Evolutionary conservation across 2,797 vertebrate genomes (phyloP), one percentile per base, ranked within the genome.

Genomic region (Pelochelys cantorii): DNA sequence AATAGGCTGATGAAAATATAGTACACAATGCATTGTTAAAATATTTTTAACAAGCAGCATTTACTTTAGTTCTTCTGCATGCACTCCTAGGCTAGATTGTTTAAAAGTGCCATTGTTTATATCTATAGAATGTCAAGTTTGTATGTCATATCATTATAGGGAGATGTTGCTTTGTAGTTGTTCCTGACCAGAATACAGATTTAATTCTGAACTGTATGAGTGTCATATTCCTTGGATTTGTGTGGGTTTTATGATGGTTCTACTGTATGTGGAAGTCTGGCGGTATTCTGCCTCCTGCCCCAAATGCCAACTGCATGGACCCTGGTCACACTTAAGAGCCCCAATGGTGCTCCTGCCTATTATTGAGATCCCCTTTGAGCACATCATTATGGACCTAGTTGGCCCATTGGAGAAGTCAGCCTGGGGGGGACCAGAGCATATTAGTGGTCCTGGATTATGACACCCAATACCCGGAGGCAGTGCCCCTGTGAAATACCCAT

Each of bases 1-100:
- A 79, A 55, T 54, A 31, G 59, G 9, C 34, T 3, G 82, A 34
- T 0, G 2, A 65, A 22, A 52, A 87, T 22, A 34, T 1, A 27
- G 25, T 4, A 42, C 42, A 57, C n/a, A 74, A 17, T 29, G 60
- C 88, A 79, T 95, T 97, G 87, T 77, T 94, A 42, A 27, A 81
- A 55, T 89, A 71, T 11, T 68, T 85, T 82, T 91, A 82, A 77
- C 84, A 90, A 90, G 54, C 75, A 53, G 55, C 6, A 10, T 42
- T 55, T 89, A n/a, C 81, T n/a, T 52, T 48, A 48, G 42, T 48
- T 48, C 42, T 48, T 48, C 74, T 1, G 83, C 75, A 65, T 94
- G 88, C 54, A 5, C 86, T 34, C 68, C 55, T 91, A 93, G 88
- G 86, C 23, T 71, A 68, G 27, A 10, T 59, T 3, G 29, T 13